Evolutionary conservation across 2,797 vertebrate genomes (phyloP), one percentile per base, ranked within the genome.

Genomic region (Chelmon rostratus): DNA sequence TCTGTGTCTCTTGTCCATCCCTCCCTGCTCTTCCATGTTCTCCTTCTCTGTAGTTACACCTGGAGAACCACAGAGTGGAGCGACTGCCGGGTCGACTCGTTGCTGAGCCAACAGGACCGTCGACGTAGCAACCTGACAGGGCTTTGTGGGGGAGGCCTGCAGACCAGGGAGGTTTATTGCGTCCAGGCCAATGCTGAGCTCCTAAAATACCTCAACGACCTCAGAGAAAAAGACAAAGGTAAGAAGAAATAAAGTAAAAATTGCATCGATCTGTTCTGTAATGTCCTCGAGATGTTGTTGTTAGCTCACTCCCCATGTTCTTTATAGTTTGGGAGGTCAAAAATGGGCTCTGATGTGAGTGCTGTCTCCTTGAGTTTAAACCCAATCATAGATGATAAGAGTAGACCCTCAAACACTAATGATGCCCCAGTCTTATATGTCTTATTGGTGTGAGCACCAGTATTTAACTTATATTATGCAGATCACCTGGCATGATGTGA

Each of bases 41-140:
- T 8, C 49, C 33, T 6, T 65, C 21, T 49, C 61, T 50, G 75
- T 63, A 99, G 98, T 71, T 98, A 97, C 25, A 93, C 95, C 37
- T 99, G 98, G 98, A 95, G 96, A 76, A 96, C 96, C 59, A 96
- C 97, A 0, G 98, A 99, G 86, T 99, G 98, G 98, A 96, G 96
- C 0, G 97, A 99, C 71, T 99, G 98, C 73, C 95, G 97, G 0
- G 96, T 98, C 0, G 98, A 99, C 84, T 88, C 94, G 37, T 91
- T 99, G 87, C 96, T 99, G 2, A 97, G 96, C 87, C 98, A 99
- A 57, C 98, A 99, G 91, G 98, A 99, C 89, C 97, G 97, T 86
- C 94, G 98, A 35, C 92, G 98, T 10, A 94, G 96, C 67, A 99
- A 99, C 84, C 97, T 97, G 86, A 98, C 98, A 0, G 96, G 97